Evolutionary conservation across 1,140 invertebrate species (phyloP).

Genomic region (Calosoma granatense): DNA sequence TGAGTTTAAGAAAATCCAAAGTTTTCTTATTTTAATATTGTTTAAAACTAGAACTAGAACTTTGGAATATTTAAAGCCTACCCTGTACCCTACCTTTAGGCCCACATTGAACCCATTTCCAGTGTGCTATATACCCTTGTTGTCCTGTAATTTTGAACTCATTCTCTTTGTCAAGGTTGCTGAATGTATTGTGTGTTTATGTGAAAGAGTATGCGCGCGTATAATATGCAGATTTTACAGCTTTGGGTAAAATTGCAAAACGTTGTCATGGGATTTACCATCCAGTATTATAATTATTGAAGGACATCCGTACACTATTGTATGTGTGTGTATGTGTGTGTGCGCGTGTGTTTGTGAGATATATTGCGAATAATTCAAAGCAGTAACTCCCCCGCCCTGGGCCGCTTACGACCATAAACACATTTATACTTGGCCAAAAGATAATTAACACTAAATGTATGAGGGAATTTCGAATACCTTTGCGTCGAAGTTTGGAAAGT

Average conservation of each 20-base stretch:
- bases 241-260: not conserved
- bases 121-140: too few relatives aligned
- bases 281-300: not conserved
- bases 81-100: too few relatives aligned
- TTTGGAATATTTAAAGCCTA: too few relatives aligned
- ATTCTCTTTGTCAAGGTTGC: not conserved
- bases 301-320: too few relatives aligned
- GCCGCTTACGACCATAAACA: conserved; percentile 29
- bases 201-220: not conserved
- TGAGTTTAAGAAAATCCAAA: too few relatives aligned
- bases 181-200: not conserved
- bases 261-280: not conserved
- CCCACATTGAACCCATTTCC: too few relatives aligned
- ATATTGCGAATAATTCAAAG: not conserved
- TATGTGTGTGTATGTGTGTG: too few relatives aligned
- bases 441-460: conserved; percentile 31
- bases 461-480: conserved; percentile 20
- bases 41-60: too few relatives aligned
- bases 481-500: conserved; percentile 20
- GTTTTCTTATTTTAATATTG: too few relatives aligned
- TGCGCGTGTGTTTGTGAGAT: not conserved
- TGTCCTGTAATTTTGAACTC: not conserved
- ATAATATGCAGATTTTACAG: not conserved
- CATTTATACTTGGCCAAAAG: conserved; percentile 31
- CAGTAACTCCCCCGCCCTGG: conserved; percentile 14